Conservation (phyloP, 2,113 vertebrate species). For the Delphinus delphis region DNA sequence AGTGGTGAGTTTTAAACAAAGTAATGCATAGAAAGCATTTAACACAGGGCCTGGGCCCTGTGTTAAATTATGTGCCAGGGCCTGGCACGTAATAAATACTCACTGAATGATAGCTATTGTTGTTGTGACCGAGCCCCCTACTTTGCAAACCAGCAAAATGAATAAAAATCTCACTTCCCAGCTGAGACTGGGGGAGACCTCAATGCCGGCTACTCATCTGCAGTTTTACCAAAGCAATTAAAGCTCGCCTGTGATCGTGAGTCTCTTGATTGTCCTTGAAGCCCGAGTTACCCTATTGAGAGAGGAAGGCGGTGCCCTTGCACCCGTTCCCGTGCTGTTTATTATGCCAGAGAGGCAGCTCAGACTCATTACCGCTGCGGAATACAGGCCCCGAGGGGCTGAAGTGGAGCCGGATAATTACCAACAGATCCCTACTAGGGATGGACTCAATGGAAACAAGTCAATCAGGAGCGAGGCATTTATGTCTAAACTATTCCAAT, state of each 20-base stretch:
- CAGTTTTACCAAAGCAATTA: slow-evolving; percentile 37
- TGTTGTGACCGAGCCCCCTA: accelerated
- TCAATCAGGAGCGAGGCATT: slow-evolving; percentile 75
- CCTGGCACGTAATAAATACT: neutral
- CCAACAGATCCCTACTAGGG: slow-evolving; percentile 81
- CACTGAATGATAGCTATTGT: neutral
- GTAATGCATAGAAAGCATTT: neutral
- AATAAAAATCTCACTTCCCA: neutral
- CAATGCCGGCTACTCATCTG: neutral
- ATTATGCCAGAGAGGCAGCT: slow-evolving; percentile 79
- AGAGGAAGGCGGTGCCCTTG: slow-evolving; percentile 64
- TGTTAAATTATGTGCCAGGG: neutral
- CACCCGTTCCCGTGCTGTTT: slow-evolving; percentile 72
- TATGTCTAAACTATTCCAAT: slow-evolving; percentile 62
- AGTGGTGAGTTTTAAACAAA: neutral
- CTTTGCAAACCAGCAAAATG: neutral
- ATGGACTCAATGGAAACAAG: slow-evolving; percentile 77
- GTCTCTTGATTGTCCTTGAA: slow-evolving; percentile 78
- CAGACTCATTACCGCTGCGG: slow-evolving; percentile 81
- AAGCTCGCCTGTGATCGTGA: neutral
- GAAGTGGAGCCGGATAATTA: slow-evolving; percentile 81
- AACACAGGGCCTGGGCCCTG: neutral
- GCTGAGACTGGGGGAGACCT: accelerated
- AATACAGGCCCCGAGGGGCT: slow-evolving; percentile 82
- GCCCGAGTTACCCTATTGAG: slow-evolving; percentile 67